Conservation (phyloP, 1,140 invertebrate species). For the Nixonia krombeini region DNA sequence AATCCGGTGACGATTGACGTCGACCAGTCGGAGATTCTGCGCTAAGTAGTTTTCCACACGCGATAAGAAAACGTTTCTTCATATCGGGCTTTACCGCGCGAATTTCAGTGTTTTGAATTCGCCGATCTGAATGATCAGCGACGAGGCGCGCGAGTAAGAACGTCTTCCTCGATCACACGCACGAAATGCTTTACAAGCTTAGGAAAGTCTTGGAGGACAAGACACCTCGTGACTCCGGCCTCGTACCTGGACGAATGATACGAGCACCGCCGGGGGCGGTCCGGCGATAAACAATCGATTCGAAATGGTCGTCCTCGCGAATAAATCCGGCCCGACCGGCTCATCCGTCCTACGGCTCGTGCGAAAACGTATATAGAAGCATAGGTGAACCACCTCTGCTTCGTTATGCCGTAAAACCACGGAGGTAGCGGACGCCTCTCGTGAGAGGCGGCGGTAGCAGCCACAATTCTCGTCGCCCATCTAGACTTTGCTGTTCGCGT, state of each 20-base stretch:
- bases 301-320: constrained; percentile 50
- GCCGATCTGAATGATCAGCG: too few species aligned
- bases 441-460: constrained; percentile 63
- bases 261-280: constrained; percentile 23
- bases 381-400: constrained; percentile 51
- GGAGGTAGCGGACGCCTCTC: constrained; percentile 57
- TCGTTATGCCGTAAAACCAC: constrained; percentile 55
- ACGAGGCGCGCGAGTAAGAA: not conserved
- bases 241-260: constrained; percentile 11
- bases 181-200: not conserved
- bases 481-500: constrained; percentile 52
- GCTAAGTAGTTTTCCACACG: too few species aligned
- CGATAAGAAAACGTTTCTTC: too few species aligned
- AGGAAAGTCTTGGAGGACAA: not conserved
- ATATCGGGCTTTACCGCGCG: too few species aligned
- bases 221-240: not conserved
- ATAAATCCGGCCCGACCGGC: constrained; percentile 57
- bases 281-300: constrained; percentile 60
- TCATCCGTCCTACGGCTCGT: constrained; percentile 54
- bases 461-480: constrained; percentile 56
- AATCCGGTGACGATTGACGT: too few species aligned
- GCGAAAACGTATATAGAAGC: constrained; percentile 55
- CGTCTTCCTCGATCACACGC: constrained; percentile 1
- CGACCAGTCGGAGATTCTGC: too few species aligned
- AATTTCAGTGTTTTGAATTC: too few species aligned